These are phyloP conservation scores for Drosophila limbata DNA, from an alignment of 2,888 invertebrate genomes.

Conservation along the genomic window DNA sequence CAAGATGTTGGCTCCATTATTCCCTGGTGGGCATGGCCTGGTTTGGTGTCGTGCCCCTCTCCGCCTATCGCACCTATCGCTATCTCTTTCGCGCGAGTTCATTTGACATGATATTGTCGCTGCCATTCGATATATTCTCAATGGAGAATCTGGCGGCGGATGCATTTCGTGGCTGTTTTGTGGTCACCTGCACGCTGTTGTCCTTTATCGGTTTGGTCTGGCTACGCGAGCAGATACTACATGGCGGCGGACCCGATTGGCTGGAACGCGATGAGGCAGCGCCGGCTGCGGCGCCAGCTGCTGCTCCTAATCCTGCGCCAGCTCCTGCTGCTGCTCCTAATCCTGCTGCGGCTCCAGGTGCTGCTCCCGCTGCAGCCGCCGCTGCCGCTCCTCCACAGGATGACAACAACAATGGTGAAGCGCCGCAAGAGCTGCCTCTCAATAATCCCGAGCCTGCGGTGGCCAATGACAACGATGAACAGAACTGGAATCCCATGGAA, in stretches of 20 bases:
- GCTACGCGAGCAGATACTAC: slow-evolving; percentile 98
- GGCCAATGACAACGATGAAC: slow-evolving; percentile 84
- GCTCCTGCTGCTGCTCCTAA: not conserved
- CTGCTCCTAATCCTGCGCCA: slow-evolving; percentile 1
- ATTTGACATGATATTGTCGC: slow-evolving; percentile 91
- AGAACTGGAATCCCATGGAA: slow-evolving; percentile 99
- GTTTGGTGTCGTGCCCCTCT: slow-evolving; percentile 98
- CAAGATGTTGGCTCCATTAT: slow-evolving; percentile 98
- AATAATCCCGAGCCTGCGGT: slow-evolving; percentile 86
- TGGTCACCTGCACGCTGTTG: slow-evolving; percentile 97
- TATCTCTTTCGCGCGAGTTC: slow-evolving; percentile 96
- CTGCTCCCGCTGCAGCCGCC: slow-evolving; percentile 24
- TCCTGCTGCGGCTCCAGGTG: not conserved
- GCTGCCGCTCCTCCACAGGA: slow-evolving; percentile 74
- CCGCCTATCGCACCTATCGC: slow-evolving; percentile 97
- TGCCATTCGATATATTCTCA: slow-evolving; percentile 96
- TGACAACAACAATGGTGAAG: slow-evolving; percentile 84
- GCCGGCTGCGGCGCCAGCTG: slow-evolving; percentile 2
- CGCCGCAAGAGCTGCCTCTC: slow-evolving; percentile 81
- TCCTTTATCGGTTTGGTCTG: slow-evolving; percentile 99
- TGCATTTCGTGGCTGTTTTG: slow-evolving; percentile 98
- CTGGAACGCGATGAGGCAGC: slow-evolving; percentile 89
- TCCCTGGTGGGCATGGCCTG: slow-evolving; percentile 98
- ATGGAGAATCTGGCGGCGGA: slow-evolving; percentile 97
- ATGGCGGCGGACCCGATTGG: slow-evolving; percentile 99